These are phyloP conservation scores for Dicrostonyx torquatus DNA, from an alignment of 2,797 vertebrate genomes.

Conservation along the genomic window DNA sequence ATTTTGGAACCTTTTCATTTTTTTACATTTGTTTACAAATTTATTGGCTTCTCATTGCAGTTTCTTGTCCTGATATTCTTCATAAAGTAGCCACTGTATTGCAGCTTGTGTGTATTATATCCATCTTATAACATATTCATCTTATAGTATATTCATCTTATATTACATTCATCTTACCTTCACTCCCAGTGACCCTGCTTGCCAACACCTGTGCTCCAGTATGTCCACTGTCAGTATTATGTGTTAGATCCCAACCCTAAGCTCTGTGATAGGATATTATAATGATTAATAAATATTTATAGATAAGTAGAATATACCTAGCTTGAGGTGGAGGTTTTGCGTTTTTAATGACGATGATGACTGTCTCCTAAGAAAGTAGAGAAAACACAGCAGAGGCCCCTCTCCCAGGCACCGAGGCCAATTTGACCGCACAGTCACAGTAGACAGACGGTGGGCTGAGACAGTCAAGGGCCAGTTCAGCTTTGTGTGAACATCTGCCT, in stretches of 20 bases:
- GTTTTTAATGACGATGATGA: neutral
- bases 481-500: neutral
- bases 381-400: neutral
- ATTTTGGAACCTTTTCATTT: slow-evolving; percentile 29
- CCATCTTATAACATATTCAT: no score
- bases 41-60: neutral
- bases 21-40: slow-evolving; percentile 11
- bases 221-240: neutral
- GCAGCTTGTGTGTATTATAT: neutral
- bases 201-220: neutral
- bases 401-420: neutral
- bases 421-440: fast-evolving
- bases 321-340: neutral
- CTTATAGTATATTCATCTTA: neutral
- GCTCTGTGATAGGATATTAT: neutral
- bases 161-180: neutral
- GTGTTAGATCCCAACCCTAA: neutral
- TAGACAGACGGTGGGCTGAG: neutral
- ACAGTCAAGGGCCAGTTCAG: neutral
- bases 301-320: neutral
- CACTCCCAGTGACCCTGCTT: neutral
- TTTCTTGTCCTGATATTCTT: neutral
- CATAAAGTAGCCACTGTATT: neutral
- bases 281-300: slow-evolving; percentile 23
- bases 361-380: neutral